These are phyloP conservation scores for Aptenodytes forsteri DNA, from an alignment of 2,113 vertebrate genomes.

Conservation along the genomic window DNA sequence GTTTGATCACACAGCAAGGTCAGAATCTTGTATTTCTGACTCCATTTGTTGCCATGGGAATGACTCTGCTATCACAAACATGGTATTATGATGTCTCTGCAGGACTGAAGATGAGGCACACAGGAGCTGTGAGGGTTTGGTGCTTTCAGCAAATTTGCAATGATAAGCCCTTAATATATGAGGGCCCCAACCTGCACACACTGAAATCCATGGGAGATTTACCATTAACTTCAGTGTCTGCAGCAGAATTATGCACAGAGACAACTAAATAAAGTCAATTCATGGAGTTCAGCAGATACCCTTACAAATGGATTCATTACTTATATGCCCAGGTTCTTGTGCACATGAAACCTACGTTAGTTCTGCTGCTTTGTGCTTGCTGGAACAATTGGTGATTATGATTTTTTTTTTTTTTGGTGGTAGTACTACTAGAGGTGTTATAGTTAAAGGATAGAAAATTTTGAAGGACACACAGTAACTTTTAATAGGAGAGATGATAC, in stretches of 20 bases:
- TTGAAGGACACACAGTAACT: not conserved
- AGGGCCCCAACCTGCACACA: not conserved
- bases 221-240: slow-evolving; percentile 6
- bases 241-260: slow-evolving; percentile 1
- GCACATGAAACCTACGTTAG: not conserved
- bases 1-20: slow-evolving; percentile 23
- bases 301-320: slow-evolving; percentile 7
- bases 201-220: slow-evolving; percentile 32
- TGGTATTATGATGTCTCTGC: slow-evolving; percentile 37
- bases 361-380: not conserved
- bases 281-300: not conserved
- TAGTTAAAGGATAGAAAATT: not conserved
- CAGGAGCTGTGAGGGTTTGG: slow-evolving; percentile 14
- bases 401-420: not conserved
- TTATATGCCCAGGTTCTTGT: not conserved
- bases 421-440: not conserved
- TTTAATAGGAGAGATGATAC: not conserved
- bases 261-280: slow-evolving; percentile 20
- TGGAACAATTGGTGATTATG: not conserved
- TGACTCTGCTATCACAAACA: slow-evolving; percentile 20
- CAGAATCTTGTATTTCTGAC: slow-evolving; percentile 19
- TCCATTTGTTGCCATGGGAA: slow-evolving; percentile 62
- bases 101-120: slow-evolving; percentile 48
- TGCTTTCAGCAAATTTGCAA: slow-evolving; percentile 39
- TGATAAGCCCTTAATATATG: slow-evolving; percentile 27